These are phyloP conservation scores for Lampris incognitus DNA, from an alignment of 2,113 vertebrate genomes.

Conservation along the genomic window DNA sequence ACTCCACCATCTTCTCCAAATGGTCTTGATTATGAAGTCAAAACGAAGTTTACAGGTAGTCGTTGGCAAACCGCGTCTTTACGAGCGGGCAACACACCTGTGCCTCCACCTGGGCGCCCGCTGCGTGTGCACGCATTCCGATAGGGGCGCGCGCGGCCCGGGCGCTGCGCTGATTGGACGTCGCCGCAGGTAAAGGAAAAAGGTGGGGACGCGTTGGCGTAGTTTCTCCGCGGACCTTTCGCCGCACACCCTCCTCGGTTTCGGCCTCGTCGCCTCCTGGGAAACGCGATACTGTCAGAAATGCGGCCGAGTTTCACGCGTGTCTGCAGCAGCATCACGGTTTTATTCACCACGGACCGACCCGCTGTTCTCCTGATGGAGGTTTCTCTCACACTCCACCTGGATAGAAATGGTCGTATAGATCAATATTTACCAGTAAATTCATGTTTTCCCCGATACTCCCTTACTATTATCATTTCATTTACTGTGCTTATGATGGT, in stretches of 20 bases:
- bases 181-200: neutral
- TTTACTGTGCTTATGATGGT: too few relatives aligned
- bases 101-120: slow-evolving; percentile 41
- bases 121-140: slow-evolving; percentile 47
- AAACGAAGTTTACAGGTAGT: neutral
- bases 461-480: too few relatives aligned
- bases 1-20: neutral
- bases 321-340: too few relatives aligned
- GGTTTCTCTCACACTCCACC: too few relatives aligned
- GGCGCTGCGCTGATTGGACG: slow-evolving; percentile 56
- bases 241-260: slow-evolving; percentile 18
- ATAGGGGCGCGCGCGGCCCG: slow-evolving; percentile 48
- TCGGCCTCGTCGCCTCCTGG: slow-evolving; percentile 33
- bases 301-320: neutral
- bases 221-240: slow-evolving; percentile 9
- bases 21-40: neutral
- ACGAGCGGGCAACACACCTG: slow-evolving; percentile 50
- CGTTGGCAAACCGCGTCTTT: neutral
- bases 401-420: too few relatives aligned
- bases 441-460: too few relatives aligned
- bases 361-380: too few relatives aligned
- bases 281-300: neutral
- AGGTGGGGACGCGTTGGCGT: neutral
- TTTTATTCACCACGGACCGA: too few relatives aligned
- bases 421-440: too few relatives aligned